Conservation (phyloP, 2,797 vertebrate species). For the Sphaeramia orbicularis region DNA sequence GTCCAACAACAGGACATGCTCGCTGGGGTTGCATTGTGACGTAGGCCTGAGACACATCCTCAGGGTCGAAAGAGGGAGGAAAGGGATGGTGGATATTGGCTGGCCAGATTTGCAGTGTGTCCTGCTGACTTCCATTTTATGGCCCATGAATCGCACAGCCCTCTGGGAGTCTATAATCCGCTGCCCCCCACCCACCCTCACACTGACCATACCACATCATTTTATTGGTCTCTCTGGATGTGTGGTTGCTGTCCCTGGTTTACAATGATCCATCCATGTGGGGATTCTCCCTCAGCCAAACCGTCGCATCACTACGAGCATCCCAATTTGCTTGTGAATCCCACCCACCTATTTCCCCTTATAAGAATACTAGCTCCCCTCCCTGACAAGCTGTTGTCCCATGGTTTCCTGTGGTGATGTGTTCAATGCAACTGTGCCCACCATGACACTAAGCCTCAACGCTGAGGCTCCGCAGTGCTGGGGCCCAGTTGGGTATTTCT, state of each 20-base stretch:
- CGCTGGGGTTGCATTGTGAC: slow-evolving; percentile 77
- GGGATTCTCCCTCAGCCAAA: slow-evolving; percentile 68
- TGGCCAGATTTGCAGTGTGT: slow-evolving; percentile 78
- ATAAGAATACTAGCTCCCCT: slow-evolving; percentile 61
- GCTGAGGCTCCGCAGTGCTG: slow-evolving; percentile 59
- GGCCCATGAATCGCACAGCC: slow-evolving; percentile 81
- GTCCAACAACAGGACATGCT: slow-evolving; percentile 74
- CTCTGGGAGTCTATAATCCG: slow-evolving; percentile 88
- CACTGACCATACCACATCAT: slow-evolving; percentile 69
- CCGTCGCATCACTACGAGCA: slow-evolving; percentile 72
- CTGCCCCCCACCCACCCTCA: slow-evolving; percentile 21
- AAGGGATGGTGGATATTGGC: slow-evolving; percentile 71
- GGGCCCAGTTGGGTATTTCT: slow-evolving; percentile 74
- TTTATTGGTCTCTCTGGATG: slow-evolving; percentile 76
- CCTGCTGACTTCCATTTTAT: slow-evolving; percentile 88
- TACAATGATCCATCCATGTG: slow-evolving; percentile 73
- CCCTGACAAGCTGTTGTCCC: slow-evolving; percentile 75
- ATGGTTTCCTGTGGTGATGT: slow-evolving; percentile 75
- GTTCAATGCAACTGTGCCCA: slow-evolving; percentile 79
- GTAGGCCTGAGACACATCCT: slow-evolving; percentile 72
- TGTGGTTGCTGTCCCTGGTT: slow-evolving; percentile 67
- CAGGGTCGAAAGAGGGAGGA: slow-evolving; percentile 48
- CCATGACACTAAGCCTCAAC: slow-evolving; percentile 76
- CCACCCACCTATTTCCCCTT: slow-evolving; percentile 60
- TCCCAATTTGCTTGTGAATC: slow-evolving; percentile 79